Base-by-base conservation (phyloP, 2,113 vertebrate genomes). In the Columbina picui region DNA sequence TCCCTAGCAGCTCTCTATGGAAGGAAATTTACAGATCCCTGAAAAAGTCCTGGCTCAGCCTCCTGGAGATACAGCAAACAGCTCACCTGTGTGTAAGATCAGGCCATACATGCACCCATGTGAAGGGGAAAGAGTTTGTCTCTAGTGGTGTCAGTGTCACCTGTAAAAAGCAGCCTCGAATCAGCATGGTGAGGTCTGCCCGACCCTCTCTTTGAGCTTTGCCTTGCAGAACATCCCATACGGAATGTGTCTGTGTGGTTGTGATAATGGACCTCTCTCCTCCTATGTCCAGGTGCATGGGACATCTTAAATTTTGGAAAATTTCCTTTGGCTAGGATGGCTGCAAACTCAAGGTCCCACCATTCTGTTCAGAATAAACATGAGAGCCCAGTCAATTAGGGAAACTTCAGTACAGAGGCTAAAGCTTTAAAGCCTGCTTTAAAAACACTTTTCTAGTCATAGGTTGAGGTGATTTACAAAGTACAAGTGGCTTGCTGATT, bases 371-470 rank as follows among this genome's bases (percentile, higher is more conserved):
- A 75, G 7, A n/a, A 71, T 16, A 80, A 90, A n/a, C 3, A 8
- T 0, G 1, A 7, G 15, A 55, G 21, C 10, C 15, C 45, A 52
- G 29, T 41, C 84, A 47, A 79, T 68, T 7, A 52, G 8, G 15
- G 9, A 47, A 84, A 71, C 4, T 60, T 53, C 34, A 64, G 20
- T 10, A 27, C 0, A 27, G 64, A 88, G 13, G 68, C 12, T 59
- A 86, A 88, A 76, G n/a, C 17, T 39, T 82, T 59, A 86, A 88
- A 76, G n/a, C 17, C 45, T 82, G 43, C 69, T 79, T 39, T 87
- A 69, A 85, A 85, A 71, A 57, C 26, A 22, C 1, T 0, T 61
- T 67, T 85, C 36, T 39, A 34, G 14, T 32, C 55, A 47, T 2
- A 86, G 10, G 26, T 13, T 20, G 27, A 59, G 32, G 47, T 67